These are phyloP conservation scores for Sebastes itinus DNA, from an alignment of 2,797 vertebrate species.

Conservation along the genomic window DNA sequence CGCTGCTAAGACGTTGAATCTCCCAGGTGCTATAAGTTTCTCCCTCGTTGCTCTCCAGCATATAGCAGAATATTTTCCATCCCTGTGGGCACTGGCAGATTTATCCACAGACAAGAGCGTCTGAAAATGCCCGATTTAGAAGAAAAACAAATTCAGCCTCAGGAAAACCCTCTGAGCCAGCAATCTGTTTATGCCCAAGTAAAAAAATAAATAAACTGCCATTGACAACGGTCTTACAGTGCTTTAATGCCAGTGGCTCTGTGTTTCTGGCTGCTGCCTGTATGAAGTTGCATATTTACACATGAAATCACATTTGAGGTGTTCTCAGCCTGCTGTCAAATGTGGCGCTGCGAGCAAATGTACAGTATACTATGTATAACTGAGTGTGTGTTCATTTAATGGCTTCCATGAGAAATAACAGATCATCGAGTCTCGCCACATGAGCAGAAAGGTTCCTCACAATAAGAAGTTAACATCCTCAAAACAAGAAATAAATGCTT, in stretches of 20 bases:
- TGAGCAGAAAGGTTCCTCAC: not conserved
- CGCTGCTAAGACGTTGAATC: conserved; percentile 1
- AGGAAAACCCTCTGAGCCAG: conserved; percentile 48
- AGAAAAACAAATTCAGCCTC: conserved; percentile 54
- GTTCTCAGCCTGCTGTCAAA: conserved; percentile 31
- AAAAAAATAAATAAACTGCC: conserved; percentile 13
- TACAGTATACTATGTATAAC: not conserved
- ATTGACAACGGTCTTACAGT: conserved; percentile 45
- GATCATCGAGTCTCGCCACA: not conserved
- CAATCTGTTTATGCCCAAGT: conserved; percentile 58
- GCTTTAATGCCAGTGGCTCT: conserved; percentile 31
- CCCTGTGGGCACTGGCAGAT: conserved; percentile 48
- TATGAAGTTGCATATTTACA: conserved; percentile 16
- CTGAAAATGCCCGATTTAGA: conserved; percentile 39
- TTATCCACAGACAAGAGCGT: conserved; percentile 43
- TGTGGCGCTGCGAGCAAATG: conserved; percentile 1
- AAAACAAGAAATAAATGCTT: not conserved
- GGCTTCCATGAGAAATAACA: not conserved
- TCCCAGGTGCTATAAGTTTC: conserved; percentile 3
- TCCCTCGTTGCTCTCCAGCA: conserved; percentile 1
- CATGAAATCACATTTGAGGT: conserved; percentile 42
- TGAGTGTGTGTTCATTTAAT: not conserved
- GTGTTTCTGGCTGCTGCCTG: conserved; percentile 20
- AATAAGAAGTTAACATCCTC: not conserved
- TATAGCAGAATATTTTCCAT: conserved; percentile 47